Evolutionary conservation across 53 echinoderm and acorn worm genomes (phyloP).

Genomic region (Arbacia lixula): DNA sequence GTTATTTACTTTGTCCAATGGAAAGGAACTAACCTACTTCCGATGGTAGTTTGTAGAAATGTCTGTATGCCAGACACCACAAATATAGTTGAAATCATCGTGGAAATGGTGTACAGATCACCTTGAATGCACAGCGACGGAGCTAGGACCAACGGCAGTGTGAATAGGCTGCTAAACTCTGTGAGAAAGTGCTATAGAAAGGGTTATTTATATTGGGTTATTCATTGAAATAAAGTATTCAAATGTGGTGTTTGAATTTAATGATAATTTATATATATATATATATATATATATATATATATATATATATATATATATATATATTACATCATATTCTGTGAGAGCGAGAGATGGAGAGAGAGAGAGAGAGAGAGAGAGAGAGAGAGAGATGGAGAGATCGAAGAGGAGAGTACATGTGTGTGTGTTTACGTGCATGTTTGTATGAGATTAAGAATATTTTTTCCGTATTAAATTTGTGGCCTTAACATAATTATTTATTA

Average conservation of each 20-base stretch:
- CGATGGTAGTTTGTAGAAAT: conserved; percentile 66
- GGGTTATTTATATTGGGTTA: not conserved
- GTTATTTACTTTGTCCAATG: not conserved
- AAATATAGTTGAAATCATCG: conserved; percentile 68
- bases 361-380: not conserved
- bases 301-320: too few relatives aligned
- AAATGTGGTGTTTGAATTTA: not conserved
- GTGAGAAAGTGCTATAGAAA: conserved; percentile 29
- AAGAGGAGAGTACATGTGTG: too few relatives aligned
- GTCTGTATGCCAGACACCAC: conserved; percentile 70
- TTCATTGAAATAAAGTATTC: too few relatives aligned
- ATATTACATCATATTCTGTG: not conserved
- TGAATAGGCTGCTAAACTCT: not conserved
- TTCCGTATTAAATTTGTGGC: too few relatives aligned
- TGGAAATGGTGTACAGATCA: conserved; percentile 30
- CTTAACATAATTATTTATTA: too few relatives aligned
- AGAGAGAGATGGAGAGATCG: too few relatives aligned
- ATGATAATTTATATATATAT: not conserved
- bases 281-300: too few relatives aligned
- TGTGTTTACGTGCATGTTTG: too few relatives aligned
- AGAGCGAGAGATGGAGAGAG: not conserved
- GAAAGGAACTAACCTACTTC: conserved; percentile 56
- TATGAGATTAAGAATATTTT: too few relatives aligned
- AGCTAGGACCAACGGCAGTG: conserved; percentile 52
- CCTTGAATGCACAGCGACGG: conserved; percentile 59